phyloP scores from a whole-genome alignment of 2,888 invertebrate genomes.

The Cremastobaeus sp. region DNA sequence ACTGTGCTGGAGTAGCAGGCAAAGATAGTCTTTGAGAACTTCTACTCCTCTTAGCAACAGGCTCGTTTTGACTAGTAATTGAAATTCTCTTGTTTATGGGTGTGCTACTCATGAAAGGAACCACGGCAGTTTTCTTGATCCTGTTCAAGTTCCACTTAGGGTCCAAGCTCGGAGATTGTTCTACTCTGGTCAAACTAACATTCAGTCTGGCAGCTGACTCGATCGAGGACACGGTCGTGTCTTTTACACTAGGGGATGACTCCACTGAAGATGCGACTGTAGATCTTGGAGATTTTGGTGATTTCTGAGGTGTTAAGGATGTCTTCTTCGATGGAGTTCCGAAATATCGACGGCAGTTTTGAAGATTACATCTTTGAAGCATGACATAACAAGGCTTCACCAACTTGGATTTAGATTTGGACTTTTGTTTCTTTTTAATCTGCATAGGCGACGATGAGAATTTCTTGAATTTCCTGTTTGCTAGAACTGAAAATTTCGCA shows the following conservation, averaged over 20 bases:
- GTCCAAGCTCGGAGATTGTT: no score
- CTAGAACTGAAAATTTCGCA: no score
- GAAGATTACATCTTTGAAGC: background rate
- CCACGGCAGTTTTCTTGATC: background rate
- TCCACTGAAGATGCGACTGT: no score
- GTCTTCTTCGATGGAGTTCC: no score
- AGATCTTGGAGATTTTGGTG: slow-evolving; percentile 1
- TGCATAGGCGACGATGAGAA: no score
- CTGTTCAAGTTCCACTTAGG: background rate
- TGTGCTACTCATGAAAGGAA: background rate
- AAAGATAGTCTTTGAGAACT: slow-evolving; percentile 9
- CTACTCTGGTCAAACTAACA: background rate
- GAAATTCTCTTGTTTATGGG: background rate
- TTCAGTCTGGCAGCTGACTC: no score
- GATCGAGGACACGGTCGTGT: no score
- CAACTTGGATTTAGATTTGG: no score
- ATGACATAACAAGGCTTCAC: background rate
- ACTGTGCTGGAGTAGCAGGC: background rate
- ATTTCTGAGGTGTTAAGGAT: no score
- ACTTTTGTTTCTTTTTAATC: no score
- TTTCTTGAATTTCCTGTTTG: background rate
- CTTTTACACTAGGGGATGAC: no score
- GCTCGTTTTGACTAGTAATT: background rate
- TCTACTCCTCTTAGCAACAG: slow-evolving; percentile 7
- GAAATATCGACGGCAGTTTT: no score